Percentiles rank a stretch among this genome's conserved stretches.
Conservation (phyloP, 2,888 invertebrate genomes). For the Drepana falcataria region DNA sequence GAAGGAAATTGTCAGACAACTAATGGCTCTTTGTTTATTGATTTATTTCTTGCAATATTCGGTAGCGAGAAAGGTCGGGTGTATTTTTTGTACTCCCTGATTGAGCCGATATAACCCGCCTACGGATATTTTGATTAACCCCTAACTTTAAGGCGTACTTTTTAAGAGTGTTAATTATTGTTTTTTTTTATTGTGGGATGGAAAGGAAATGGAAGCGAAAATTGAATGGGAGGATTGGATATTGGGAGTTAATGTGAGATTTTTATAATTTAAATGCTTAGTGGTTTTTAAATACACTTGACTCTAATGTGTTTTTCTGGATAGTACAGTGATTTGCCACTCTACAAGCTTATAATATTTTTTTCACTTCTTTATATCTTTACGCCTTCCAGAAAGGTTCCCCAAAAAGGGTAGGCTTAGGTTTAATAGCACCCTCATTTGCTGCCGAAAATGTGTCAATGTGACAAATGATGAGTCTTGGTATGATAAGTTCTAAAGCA, state of each 20-base stretch:
- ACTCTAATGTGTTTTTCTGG: too few relatives aligned
- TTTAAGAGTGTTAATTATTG: constrained; percentile 50
- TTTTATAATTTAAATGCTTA: constrained; percentile 30
- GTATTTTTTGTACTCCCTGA: constrained; percentile 50
- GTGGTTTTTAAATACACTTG: constrained; percentile 19
- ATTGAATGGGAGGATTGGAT: constrained; percentile 54
- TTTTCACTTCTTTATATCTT: too few relatives aligned
- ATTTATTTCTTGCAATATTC: constrained; percentile 74
- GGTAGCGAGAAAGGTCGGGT: constrained; percentile 64
- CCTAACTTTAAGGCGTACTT: constrained; percentile 28
- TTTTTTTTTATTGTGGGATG: constrained; percentile 45
- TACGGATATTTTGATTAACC: constrained; percentile 21
- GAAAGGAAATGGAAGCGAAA: constrained; percentile 34
- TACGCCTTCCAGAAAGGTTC: too few relatives aligned
- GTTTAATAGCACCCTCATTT: too few relatives aligned
- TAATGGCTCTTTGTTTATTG: constrained; percentile 77
- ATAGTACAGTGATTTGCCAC: too few relatives aligned
- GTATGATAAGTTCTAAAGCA: too few relatives aligned
- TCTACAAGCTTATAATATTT: too few relatives aligned
- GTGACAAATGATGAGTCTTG: too few relatives aligned
- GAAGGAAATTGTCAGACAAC: constrained; percentile 75
- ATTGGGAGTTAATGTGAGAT: constrained; percentile 36
- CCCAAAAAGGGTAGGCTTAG: too few relatives aligned
- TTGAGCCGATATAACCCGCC: constrained; percentile 59
- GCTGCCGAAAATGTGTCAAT: too few relatives aligned